Conservation (phyloP, 2,888 invertebrate species). For the Hirtodrosophila confusa region DNA sequence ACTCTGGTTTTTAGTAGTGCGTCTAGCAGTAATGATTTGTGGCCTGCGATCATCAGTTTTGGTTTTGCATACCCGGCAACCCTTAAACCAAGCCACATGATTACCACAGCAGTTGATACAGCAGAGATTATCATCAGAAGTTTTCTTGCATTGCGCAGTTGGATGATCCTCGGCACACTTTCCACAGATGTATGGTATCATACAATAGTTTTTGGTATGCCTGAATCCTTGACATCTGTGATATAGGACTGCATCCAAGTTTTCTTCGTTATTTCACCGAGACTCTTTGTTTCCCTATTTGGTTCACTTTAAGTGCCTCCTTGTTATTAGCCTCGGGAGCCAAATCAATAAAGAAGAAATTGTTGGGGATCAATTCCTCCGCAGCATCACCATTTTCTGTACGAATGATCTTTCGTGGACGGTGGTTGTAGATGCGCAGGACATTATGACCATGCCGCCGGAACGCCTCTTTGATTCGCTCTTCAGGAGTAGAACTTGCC, state of each 20-base stretch:
- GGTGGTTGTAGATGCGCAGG: too few relatives aligned
- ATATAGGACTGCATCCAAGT: slow-evolving; percentile 1
- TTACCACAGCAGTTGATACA: slow-evolving; percentile 5
- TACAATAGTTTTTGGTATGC: not conserved
- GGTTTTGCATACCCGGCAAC: not conserved
- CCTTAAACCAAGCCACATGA: slow-evolving; percentile 3
- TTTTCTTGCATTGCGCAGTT: not conserved
- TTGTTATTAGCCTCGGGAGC: slow-evolving; percentile 2
- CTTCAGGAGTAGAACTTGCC: slow-evolving; percentile 3
- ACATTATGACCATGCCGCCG: too few relatives aligned
- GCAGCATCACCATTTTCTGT: not conserved
- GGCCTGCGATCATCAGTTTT: not conserved
- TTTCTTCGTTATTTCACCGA: not conserved
- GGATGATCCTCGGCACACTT: too few relatives aligned
- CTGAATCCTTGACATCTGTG: slow-evolving; percentile 11
- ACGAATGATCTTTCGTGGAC: too few relatives aligned
- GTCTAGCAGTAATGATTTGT: not conserved
- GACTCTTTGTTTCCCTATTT: too few relatives aligned
- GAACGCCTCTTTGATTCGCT: not conserved
- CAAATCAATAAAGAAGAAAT: slow-evolving; percentile 7
- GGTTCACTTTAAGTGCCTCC: not conserved
- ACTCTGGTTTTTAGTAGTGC: too few relatives aligned
- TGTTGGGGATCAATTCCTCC: slow-evolving; percentile 4
- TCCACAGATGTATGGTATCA: too few relatives aligned
- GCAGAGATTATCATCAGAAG: not conserved